Conservation (phyloP, 2,888 invertebrate species). For the Ophion slaviceki region DNA sequence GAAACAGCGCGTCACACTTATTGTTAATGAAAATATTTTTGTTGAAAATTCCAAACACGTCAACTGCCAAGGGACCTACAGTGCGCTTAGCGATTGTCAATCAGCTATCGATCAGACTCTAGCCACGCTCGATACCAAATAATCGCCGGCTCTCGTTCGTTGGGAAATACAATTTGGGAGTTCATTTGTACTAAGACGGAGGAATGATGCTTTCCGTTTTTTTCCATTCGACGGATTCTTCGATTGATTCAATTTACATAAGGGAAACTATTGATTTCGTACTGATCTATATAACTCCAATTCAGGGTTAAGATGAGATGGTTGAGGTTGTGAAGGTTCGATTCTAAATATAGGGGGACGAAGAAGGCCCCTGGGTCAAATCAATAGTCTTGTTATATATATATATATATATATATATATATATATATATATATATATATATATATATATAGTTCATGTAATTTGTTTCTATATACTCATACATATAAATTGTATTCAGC, state of each 20-base stretch:
- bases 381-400: slow-evolving; percentile 74
- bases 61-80: background rate
- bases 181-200: background rate
- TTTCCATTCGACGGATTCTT: slow-evolving; percentile 2
- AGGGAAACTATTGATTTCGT: slow-evolving; percentile 37
- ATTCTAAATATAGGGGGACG: slow-evolving; percentile 75
- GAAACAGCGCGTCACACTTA: background rate
- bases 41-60: slow-evolving; percentile 17
- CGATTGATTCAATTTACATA: slow-evolving; percentile 43
- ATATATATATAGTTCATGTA: slow-evolving; percentile 61
- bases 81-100: background rate
- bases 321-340: slow-evolving; percentile 73
- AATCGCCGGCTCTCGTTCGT: background rate
- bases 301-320: slow-evolving; percentile 74
- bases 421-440: slow-evolving; percentile 69
- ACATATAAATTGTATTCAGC: slow-evolving; percentile 34
- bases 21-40: slow-evolving; percentile 9
- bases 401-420: slow-evolving; percentile 58
- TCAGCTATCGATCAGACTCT: slow-evolving; percentile 17
- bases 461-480: slow-evolving; percentile 49
- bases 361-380: slow-evolving; percentile 73
- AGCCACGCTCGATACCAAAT: slow-evolving; percentile 9
- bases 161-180: background rate
- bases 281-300: slow-evolving; percentile 41
- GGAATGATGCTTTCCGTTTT: slow-evolving; percentile 18